Base-by-base conservation (phyloP, 2,888 invertebrate species). In the Drosophila paramelanica region DNA sequence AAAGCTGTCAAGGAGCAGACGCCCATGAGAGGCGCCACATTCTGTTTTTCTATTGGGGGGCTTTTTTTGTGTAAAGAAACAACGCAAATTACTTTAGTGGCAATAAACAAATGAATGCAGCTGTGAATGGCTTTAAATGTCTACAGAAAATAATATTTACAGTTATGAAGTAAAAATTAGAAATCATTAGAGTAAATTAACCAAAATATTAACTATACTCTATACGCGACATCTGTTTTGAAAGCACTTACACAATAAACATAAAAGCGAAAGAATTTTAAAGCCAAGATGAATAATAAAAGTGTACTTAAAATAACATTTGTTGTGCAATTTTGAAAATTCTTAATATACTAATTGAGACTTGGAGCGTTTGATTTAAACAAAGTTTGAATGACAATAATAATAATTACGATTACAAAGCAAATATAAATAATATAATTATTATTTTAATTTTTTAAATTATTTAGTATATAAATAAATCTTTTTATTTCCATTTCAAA, bases 1-100 rank as follows among this genome's bases (percentile, higher is more conserved):
- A 58, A 59, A 76, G 78, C 70, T 83, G 78, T 71, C 78, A 68
- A 67, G 25, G 17, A 7, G 50, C 74, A 74, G 74, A 74, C 74
- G 70, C 74, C 75, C 56, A 17, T 51, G 25, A 45, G 71, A 75
- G 76, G 75, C 75, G 72, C 72, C 76, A 65, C 77, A 60, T 56
- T 14, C 56, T 59, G 42, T 60, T 66, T 62, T 51, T 31, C 3
- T 36, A n/a, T 36, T 39, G 31, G 31, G 27, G 10, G 7, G 23
- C 4, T 45, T 39, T 17, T 25, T n/a, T 25, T 41, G 11, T 11
- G 23, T 8, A 36, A 51, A 23, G 51, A 27, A 23, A 3, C 52
- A 27, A n/a, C 61, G 27, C 42, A 62, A 62, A 62, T 50, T 45
- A 60, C 59, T 31, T 45, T 13, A 45, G 31, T 41, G 47, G 20